These are phyloP conservation scores for Sander vitreus DNA, from an alignment of 2,113 vertebrate species.

Conservation along the genomic window DNA sequence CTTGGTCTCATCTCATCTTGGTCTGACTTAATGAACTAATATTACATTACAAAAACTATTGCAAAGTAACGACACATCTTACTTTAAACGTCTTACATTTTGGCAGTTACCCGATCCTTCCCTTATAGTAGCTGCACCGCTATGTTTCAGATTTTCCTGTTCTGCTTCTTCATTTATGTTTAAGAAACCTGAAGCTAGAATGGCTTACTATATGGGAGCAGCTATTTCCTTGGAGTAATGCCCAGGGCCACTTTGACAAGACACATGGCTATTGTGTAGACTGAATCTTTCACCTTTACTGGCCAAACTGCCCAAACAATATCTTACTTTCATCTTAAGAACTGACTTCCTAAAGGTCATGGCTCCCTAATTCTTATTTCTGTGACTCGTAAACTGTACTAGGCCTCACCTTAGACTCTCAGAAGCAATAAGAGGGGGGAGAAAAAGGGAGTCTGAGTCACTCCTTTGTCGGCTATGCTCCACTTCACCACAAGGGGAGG, in stretches of 20 bases:
- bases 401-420: slow-evolving; percentile 8
- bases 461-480: slow-evolving; percentile 57
- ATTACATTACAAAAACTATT: background rate
- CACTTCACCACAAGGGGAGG: slow-evolving; percentile 62
- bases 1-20: background rate
- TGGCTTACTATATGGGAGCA: background rate
- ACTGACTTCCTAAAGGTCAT: slow-evolving; percentile 23
- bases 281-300: slow-evolving; percentile 9
- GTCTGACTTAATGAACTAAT: background rate
- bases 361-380: slow-evolving; percentile 21
- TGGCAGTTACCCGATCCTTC: background rate
- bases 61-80: background rate
- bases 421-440: background rate
- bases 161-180: background rate
- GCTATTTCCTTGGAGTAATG: background rate
- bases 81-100: background rate
- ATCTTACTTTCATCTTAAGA: slow-evolving; percentile 22
- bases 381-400: background rate
- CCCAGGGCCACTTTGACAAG: background rate
- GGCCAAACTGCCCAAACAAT: background rate
- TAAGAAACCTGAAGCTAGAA: slow-evolving; percentile 4
- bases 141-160: slow-evolving; percentile 1
- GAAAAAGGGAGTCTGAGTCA: slow-evolving; percentile 38
- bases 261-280: background rate
- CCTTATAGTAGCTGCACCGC: background rate